phyloP scores from a whole-genome alignment of 2,797 vertebrate species.

The Enteromius viviparus region DNA sequence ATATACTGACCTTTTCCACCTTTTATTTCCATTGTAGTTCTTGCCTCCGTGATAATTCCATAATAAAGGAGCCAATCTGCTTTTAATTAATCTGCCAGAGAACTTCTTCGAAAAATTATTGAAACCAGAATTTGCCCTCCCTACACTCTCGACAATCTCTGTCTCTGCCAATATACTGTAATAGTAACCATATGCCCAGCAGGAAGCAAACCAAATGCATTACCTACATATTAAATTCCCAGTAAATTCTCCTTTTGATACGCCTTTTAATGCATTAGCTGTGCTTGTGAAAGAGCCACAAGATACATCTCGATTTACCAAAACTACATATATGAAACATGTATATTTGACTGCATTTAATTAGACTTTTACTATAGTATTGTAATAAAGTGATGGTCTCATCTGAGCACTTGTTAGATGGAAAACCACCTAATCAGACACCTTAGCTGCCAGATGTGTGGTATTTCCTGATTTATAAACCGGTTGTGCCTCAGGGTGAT shows the following conservation, averaged over 20 bases:
- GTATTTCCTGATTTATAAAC: background rate
- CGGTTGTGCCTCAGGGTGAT: background rate
- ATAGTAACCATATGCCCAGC: conserved; percentile 59
- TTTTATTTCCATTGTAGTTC: conserved; percentile 44
- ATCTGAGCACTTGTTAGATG: conserved; percentile 17
- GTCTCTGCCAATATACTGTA: conserved; percentile 46
- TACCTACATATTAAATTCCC: conserved; percentile 58
- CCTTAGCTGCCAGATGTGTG: background rate
- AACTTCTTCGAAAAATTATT: conserved; percentile 47
- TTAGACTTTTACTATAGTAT: conserved; percentile 18
- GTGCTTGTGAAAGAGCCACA: conserved; percentile 49
- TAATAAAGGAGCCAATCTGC: conserved; percentile 49
- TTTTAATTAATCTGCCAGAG: conserved; percentile 51
- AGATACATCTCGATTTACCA: conserved; percentile 49
- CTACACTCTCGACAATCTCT: conserved; percentile 43
- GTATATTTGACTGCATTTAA: conserved; percentile 36
- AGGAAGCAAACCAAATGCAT: conserved; percentile 51
- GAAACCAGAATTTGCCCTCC: conserved; percentile 50
- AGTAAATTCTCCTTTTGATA: conserved; percentile 60
- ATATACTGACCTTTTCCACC: conserved; percentile 50
- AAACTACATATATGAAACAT: conserved; percentile 29
- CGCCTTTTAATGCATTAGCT: conserved; percentile 57
- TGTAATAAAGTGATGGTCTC: conserved; percentile 27
- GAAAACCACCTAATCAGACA: conserved; percentile 18
- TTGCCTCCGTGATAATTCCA: conserved; percentile 46